phyloP scores from a whole-genome alignment of 2,113 vertebrate genomes.

The Thunnus thynnus region DNA sequence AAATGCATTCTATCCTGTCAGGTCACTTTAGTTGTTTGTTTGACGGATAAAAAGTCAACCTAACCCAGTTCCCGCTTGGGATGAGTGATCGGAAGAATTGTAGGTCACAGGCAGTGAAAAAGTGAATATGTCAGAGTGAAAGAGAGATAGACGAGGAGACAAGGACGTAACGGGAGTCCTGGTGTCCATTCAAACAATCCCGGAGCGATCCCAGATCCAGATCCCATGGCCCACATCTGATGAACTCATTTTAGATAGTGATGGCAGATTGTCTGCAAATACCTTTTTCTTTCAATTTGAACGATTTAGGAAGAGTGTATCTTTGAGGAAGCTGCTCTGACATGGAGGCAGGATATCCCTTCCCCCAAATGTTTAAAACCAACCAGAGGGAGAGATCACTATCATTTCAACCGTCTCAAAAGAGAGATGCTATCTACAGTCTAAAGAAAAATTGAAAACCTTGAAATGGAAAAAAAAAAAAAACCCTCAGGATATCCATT shows the following conservation, averaged over 20 bases:
- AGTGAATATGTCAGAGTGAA: conserved; percentile 28
- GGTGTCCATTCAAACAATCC: conserved; percentile 30
- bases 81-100: conserved; percentile 39
- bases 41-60: conserved; percentile 59
- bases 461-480: not conserved
- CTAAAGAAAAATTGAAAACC: conserved; percentile 27
- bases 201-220: not conserved
- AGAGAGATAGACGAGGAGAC: conserved; percentile 33
- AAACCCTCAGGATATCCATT: conserved; percentile 8
- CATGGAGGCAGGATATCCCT: conserved; percentile 36
- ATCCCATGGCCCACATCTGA: conserved; percentile 35
- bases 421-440: conserved; percentile 54
- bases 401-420: conserved; percentile 46
- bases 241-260: conserved; percentile 38
- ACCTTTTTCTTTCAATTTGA: conserved; percentile 48
- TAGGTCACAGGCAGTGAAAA: conserved; percentile 40
- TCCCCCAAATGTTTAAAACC: conserved; percentile 31
- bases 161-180: not conserved
- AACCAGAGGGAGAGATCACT: conserved; percentile 46
- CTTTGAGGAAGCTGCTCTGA: conserved; percentile 29
- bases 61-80: conserved; percentile 51
- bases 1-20: conserved; percentile 30
- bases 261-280: conserved; percentile 56
- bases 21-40: conserved; percentile 35
- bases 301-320: conserved; percentile 32